Base-by-base conservation (phyloP, 2,797 vertebrate species). In the Poecile montanus region DNA sequence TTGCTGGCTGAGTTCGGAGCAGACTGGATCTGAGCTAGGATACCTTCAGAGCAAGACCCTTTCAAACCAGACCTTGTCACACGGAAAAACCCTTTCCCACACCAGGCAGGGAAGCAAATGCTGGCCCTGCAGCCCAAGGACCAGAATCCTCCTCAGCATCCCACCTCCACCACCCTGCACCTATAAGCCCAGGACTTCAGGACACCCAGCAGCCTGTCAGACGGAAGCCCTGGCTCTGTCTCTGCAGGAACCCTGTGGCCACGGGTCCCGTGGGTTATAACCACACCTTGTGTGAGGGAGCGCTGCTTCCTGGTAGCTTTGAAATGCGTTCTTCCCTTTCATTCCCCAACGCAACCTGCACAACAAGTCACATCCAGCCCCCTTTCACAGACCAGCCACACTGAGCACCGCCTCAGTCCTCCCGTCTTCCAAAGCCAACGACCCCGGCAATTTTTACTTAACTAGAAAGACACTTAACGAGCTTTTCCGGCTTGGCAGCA, bases 31-130 rank as follows among this genome's bases (percentile, higher is more conserved):
- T 2, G 4, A 80, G 68, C 38, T 67, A 22, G 26, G 75, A 80
- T 1, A 4, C 8, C 13, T 80, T 65, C 0, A 0, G 54, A 93
- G 70, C 1, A 12, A 75, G 58, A 75, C 11, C 8, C 2, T 1
- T 66, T 16, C 36, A 26, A 36, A 27, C 8, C 16, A 13, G 50
- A 65, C 19, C 25, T 30, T 10, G 22, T 56, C 74, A 54, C 20
- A 1, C 0, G 1, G 48, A 65, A 87, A 88, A 94, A 4, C 30
- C 40, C 32, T 27, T 73, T 83, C 53, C 63, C 38, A 16, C 1
- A 1, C 5, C 57, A n/a, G 42, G 10, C 0, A 2, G 38, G 47
- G 57, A 53, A 25, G n/a, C 29, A 68, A 71, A 12, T 4, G 32
- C 25, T 85, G 53, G 18, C 9, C 19, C 40, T 4, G 3, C 47